Evolutionary conservation across 2,797 vertebrate species (phyloP), one percentile per base, ranked within the genome.

Genomic region (Nyctalus aviator): DNA sequence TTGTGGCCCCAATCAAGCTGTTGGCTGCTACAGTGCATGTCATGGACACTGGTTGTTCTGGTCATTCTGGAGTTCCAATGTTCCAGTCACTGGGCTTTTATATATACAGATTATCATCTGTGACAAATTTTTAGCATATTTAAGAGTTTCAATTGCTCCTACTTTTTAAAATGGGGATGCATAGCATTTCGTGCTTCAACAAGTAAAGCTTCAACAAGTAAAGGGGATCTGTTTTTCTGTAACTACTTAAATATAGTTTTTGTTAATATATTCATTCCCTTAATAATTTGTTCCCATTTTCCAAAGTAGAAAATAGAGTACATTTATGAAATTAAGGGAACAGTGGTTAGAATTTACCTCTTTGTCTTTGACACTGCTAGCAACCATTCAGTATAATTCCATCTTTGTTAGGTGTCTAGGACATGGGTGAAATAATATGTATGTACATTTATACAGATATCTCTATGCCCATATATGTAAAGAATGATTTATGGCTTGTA

Each of bases 161-260:
- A 83, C 46, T 88, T 93, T 91, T 35, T 73, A 71, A 30, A 82
- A 3, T 75, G 53, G 66, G 21, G 37, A 78, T 37, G 44, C 30
- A 87, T 17, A 87, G 18, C 2, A 62, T 72, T 88, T 57, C 14
- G 77, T 76, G 25, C 37, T 93, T 91, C 87, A 69, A 86, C 92
- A 93, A 48, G 86, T 86, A 91, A 83, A 88, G n/a, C 37, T 93
- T 91, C 87, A 69, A 86, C 92, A 93, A 48, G 86, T 86, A 91
- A 83, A 88, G n/a, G 46, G 5, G 1, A 75, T 87, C 23, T 91
- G 9, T 17, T 81, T 73, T 64, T 27, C n/a, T 62, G 3, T 2
- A 53, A 17, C 90, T 88, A 92, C 50, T 93, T 76, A 94, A 84
- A 94, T 64, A 82, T 23, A 55, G 5, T 48, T 69, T 66, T 76